phyloP scores from a whole-genome alignment of 2,888 invertebrate species.

The Drosophila borealis region DNA sequence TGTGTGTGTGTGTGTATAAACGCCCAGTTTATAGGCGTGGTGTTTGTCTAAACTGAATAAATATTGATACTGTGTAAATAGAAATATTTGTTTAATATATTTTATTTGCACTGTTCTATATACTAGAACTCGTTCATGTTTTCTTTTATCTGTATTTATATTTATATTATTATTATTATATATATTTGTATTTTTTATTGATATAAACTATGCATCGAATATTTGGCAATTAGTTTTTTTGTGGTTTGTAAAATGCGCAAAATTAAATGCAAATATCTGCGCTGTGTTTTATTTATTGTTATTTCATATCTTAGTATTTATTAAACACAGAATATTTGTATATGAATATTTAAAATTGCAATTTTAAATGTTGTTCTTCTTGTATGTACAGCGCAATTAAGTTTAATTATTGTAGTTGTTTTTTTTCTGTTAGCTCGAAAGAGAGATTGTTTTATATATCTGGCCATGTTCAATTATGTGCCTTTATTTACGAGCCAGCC shows the following conservation, averaged over 20 bases:
- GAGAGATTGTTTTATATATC: conserved; percentile 44
- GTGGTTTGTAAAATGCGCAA: conserved; percentile 54
- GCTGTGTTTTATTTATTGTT: conserved; percentile 26
- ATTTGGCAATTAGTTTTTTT: conserved; percentile 74
- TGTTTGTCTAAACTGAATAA: conserved; percentile 66
- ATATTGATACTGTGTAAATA: conserved; percentile 70
- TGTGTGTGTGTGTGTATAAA: no score
- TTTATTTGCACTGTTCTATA: conserved; percentile 54
- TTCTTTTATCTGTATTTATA: conserved; percentile 24
- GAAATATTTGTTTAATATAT: conserved; percentile 58
- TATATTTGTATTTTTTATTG: conserved; percentile 33
- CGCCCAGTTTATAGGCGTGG: conserved; percentile 22
- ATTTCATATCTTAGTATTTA: conserved; percentile 43
- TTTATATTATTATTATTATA: conserved; percentile 34
- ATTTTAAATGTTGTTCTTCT: conserved; percentile 9
- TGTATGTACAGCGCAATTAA: conserved; percentile 68
- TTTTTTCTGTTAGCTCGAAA: conserved; percentile 28
- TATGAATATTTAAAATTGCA: conserved; percentile 35
- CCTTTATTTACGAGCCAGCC: conserved; percentile 62
- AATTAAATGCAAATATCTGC: conserved; percentile 71
- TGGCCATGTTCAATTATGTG: conserved; percentile 59
- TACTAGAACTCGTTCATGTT: conserved; percentile 37
- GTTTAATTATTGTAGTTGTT: conserved; percentile 68
- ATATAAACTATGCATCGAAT: conserved; percentile 67
- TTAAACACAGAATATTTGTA: conserved; percentile 42